Conservation (phyloP, 1,140 invertebrate species). For the Oncopodura yosiiana region DNA sequence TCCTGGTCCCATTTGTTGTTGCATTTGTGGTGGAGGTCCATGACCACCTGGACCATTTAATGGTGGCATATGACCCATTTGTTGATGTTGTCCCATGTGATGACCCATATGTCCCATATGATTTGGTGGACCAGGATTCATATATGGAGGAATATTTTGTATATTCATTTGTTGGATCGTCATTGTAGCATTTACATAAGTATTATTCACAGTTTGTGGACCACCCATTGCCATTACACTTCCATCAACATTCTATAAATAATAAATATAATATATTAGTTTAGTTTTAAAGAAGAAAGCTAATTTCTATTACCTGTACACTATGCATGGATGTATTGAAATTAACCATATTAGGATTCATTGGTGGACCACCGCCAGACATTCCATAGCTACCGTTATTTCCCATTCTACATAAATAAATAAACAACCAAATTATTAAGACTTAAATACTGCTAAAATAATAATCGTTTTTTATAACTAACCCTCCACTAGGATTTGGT, state of each 20-base stretch:
- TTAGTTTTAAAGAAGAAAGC: background rate
- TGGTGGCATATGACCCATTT: conserved; percentile 20
- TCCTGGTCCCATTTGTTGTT: conserved; percentile 37
- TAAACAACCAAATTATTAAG: background rate
- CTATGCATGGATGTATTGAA: conserved; percentile 40
- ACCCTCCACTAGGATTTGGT: conserved; percentile 40
- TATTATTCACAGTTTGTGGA: conserved; percentile 46
- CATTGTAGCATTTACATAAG: conserved; percentile 46
- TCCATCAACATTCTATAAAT: conserved; percentile 36
- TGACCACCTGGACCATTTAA: background rate
- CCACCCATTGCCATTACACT: conserved; percentile 38
- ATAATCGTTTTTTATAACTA: conserved; percentile 35
- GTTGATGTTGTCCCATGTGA: conserved; percentile 39
- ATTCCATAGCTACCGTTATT: conserved; percentile 45
- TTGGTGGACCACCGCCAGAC: conserved; percentile 40
- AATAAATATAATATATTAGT: conserved; percentile 6
- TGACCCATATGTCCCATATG: conserved; percentile 39
- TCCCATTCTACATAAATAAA: conserved; percentile 28
- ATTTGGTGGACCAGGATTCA: conserved; percentile 42
- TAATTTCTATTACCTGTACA: conserved; percentile 36
- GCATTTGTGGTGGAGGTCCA: conserved; percentile 3
- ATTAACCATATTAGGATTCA: conserved; percentile 39
- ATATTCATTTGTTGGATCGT: conserved; percentile 48
- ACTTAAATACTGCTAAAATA: background rate
- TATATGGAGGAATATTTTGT: conserved; percentile 41